Percentiles rank a stretch among this genome's conserved stretches.
phyloP scores from a whole-genome alignment of 2,888 invertebrate genomes.

The Argyresthia albistria region DNA sequence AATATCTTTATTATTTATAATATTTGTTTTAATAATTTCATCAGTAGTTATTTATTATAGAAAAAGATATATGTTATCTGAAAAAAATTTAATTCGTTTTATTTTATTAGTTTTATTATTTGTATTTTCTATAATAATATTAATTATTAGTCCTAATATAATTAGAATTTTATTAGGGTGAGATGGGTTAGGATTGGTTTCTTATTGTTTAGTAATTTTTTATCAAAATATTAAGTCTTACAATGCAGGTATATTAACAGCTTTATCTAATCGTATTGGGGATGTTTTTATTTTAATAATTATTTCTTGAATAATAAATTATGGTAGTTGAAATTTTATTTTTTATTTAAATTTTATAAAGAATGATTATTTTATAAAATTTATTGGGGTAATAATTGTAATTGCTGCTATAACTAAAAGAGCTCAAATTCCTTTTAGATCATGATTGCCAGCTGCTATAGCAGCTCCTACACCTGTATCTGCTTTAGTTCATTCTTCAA shows the following conservation, averaged over 20 bases:
- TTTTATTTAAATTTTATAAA: slow-evolving; percentile 65
- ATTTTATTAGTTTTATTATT: slow-evolving; percentile 76
- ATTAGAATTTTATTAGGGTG: slow-evolving; percentile 81
- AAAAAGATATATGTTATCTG: slow-evolving; percentile 73
- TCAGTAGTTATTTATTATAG: slow-evolving; percentile 77
- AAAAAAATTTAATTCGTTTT: slow-evolving; percentile 75
- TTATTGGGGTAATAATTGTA: slow-evolving; percentile 54
- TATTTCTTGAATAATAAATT: slow-evolving; percentile 72
- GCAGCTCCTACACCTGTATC: slow-evolving; percentile 84
- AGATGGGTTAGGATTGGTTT: slow-evolving; percentile 80
- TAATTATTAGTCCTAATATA: slow-evolving; percentile 80
- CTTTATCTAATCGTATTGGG: slow-evolving; percentile 81
- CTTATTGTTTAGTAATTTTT: slow-evolving; percentile 82
- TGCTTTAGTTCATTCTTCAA: slow-evolving; percentile 83
- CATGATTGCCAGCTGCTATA: slow-evolving; percentile 82
- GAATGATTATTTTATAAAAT: slow-evolving; percentile 45
- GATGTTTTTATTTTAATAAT: slow-evolving; percentile 77
- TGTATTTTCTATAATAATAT: slow-evolving; percentile 76
- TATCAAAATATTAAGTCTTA: slow-evolving; percentile 78
- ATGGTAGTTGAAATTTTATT: slow-evolving; percentile 68
- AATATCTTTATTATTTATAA: slow-evolving; percentile 76
- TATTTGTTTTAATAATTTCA: slow-evolving; percentile 77
- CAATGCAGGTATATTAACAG: slow-evolving; percentile 81
- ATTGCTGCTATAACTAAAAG: slow-evolving; percentile 81
- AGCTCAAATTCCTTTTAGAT: slow-evolving; percentile 86